Conservation (phyloP, 2,797 vertebrate genomes). For the Ctenosaura bakeri region DNA sequence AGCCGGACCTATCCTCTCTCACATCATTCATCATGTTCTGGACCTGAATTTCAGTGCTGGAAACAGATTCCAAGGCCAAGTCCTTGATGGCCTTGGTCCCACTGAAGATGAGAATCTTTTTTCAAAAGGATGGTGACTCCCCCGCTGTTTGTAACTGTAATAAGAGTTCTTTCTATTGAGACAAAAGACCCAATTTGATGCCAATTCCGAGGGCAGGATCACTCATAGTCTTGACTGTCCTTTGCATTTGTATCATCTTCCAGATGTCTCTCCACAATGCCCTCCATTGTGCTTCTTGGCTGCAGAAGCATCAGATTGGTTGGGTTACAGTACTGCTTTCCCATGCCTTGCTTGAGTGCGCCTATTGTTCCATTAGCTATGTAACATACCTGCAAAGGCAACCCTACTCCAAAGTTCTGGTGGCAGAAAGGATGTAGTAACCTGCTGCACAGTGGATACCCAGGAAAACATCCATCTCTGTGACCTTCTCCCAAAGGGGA, state of each 20-base stretch:
- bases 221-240: background rate
- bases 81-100: background rate
- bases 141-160: background rate
- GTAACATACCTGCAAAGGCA: background rate
- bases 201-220: background rate
- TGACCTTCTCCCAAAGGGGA: background rate
- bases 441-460: too few relatives aligned
- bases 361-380: background rate
- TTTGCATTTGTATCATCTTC: background rate
- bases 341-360: background rate
- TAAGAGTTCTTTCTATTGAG: background rate
- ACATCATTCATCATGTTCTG: background rate
- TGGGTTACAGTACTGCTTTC: background rate
- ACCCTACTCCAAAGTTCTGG: background rate
- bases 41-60: background rate
- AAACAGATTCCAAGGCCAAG: background rate
- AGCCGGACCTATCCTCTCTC: background rate
- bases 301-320: background rate
- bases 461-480: background rate
- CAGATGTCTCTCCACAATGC: accelerated
- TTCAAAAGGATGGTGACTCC: background rate
- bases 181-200: background rate
- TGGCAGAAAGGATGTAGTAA: background rate
- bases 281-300: background rate
- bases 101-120: background rate